Conservation (phyloP, 30 jellyfish, hydroid and myxozoan genomes). For the Clytia hemisphaerica region DNA sequence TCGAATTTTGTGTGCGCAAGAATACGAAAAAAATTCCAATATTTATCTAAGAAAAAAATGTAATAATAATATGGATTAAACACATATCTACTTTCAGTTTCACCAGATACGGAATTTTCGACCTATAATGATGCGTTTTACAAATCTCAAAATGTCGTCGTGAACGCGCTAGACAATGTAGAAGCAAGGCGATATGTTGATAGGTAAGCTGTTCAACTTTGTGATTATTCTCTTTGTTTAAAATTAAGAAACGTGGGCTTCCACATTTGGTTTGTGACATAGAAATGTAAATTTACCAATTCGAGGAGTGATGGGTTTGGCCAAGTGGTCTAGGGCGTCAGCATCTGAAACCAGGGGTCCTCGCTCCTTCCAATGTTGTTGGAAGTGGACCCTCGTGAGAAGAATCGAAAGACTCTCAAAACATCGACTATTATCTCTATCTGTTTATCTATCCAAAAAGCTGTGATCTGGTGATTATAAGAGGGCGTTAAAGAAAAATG, state of each 20-base stretch:
- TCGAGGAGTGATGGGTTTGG: no score
- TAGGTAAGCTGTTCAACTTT: conserved; percentile 43
- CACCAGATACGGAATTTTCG: conserved; percentile 56
- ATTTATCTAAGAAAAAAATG: not conserved
- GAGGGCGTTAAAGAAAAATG: not conserved
- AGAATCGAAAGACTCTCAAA: no score
- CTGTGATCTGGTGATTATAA: no score
- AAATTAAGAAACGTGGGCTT: not conserved
- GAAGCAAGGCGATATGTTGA: conserved; percentile 88
- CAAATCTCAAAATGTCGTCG: conserved; percentile 44
- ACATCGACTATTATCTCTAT: no score
- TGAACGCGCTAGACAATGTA: conserved; percentile 83
- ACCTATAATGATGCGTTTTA: conserved; percentile 53
- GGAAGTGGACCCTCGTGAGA: no score
- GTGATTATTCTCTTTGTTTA: no score
- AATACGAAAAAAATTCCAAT: not conserved
- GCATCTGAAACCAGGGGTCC: no score
- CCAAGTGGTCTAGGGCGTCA: no score
- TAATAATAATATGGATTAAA: not conserved
- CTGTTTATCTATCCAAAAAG: no score
- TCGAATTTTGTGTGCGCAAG: not conserved
- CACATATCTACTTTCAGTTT: conserved; percentile 59
- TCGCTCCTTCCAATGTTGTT: no score
- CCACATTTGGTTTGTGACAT: not conserved
- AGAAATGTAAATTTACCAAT: not conserved